Conservation (phyloP, 2,888 invertebrate genomes). For the Apocheima hispidaria region DNA sequence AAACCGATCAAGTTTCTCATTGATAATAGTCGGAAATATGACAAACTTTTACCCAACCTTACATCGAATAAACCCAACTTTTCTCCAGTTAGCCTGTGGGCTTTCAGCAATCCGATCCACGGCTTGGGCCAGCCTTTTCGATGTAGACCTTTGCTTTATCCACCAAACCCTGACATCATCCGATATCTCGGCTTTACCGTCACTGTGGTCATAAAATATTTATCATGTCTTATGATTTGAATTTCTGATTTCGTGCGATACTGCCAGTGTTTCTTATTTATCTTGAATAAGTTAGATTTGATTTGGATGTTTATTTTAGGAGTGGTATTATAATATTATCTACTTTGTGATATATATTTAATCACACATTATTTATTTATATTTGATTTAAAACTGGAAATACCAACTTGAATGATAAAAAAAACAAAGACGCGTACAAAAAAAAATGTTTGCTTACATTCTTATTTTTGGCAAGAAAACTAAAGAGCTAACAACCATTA, state of each 20-base stretch:
- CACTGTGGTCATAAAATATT: conserved; percentile 38
- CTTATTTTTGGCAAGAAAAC: too few species aligned
- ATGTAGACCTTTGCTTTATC: conserved; percentile 38
- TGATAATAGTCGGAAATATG: conserved; percentile 20
- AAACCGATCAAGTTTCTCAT: conserved; percentile 2
- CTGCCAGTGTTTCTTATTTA: conserved; percentile 29
- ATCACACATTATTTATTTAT: not conserved
- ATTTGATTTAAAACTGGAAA: not conserved
- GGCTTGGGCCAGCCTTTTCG: conserved; percentile 37
- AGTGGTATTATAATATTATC: not conserved
- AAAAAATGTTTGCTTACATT: not conserved
- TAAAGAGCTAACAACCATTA: not conserved
- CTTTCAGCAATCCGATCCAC: conserved; percentile 36
- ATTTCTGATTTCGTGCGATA: conserved; percentile 38
- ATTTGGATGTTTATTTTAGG: conserved; percentile 2
- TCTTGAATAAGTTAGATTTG: conserved; percentile 21
- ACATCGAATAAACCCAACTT: conserved; percentile 25
- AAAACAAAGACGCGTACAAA: not conserved
- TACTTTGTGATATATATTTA: not conserved
- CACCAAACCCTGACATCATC: conserved; percentile 36
- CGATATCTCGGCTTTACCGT: conserved; percentile 26
- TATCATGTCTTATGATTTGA: conserved; percentile 34
- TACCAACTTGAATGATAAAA: not conserved
- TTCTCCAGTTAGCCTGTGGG: conserved; percentile 27
- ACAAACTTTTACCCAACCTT: conserved; percentile 29